Percentiles rank a stretch among this genome's conserved stretches.
Evolutionary conservation across 2,113 vertebrate species (phyloP).

Genomic region (Pampusana beccarii): DNA sequence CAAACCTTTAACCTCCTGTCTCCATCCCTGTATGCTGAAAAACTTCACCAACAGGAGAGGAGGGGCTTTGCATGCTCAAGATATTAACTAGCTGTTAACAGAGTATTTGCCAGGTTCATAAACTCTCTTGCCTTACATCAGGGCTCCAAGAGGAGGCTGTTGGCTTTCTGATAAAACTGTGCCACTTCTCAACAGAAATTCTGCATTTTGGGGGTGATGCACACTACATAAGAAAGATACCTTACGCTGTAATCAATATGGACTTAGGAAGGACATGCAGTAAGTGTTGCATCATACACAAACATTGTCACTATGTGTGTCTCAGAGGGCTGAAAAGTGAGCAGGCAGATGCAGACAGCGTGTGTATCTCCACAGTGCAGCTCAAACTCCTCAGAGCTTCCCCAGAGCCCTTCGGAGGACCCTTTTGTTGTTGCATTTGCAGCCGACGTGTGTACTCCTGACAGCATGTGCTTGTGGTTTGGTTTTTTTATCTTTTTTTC

Average conservation of each 20-base stretch:
- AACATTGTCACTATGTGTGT: not conserved
- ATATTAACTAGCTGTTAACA: constrained; percentile 20
- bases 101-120: not conserved
- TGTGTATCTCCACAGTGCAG: not conserved
- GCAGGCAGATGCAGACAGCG: not conserved
- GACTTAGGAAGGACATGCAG: not conserved
- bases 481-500: not conserved
- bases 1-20: not conserved
- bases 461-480: not conserved
- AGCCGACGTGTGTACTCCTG: fast-evolving
- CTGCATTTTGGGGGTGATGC: not conserved
- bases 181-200: not conserved
- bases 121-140: not conserved
- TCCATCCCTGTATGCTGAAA: not conserved
- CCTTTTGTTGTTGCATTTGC: not conserved
- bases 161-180: not conserved
- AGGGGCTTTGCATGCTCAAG: not conserved
- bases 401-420: not conserved
- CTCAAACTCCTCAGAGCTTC: not conserved
- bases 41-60: not conserved
- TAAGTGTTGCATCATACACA: not conserved
- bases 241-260: not conserved
- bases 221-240: not conserved
- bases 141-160: not conserved
- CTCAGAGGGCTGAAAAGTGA: not conserved